Base-by-base conservation (phyloP, 2,113 vertebrate genomes). In the Sturnira hondurensis region DNA sequence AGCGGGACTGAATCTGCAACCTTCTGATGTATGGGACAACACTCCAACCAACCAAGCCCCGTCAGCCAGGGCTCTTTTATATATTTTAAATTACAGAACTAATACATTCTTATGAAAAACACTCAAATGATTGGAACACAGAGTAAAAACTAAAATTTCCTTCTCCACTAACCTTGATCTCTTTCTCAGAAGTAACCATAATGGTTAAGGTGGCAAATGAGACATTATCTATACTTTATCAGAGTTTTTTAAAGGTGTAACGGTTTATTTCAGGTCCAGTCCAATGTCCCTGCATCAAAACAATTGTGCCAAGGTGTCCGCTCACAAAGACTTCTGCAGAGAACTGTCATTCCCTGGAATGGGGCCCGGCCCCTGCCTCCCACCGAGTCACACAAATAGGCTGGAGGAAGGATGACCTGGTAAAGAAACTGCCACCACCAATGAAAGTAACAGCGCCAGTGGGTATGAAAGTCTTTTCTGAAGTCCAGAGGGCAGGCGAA, bases 11-110 rank as follows among this genome's bases (percentile, higher is more conserved):
- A 63, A 63, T 28, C 61, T 31, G 26, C 61, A 28, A 31, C 61
- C 4, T 63, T 61, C 28, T 61, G 58, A 11, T 28, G 11, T 61
- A 12, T 61, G 58, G 58, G 58, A 61, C 58, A 61, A 4, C 58
- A 61, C 24, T 61, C 58, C 58, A 61, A 28, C 58, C 24, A 61
- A 61, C 58, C 58, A 28, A 61, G 58, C 24, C 58, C 26, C 24
- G 13, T 28, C 4, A 9, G 56, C 24, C 3, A 58, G 56, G 24
- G 56, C 56, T 58, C 67, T 83, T 83, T 76, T 26, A 20, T n/a
- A n/a, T 36, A 73, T 91, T 74, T 65, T 90, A 58, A 84, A 78
- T 93, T 71, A 68, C 17, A 76, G 67, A 95, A 92, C 54, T 45
- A 81, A 89, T 56, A 82, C 2, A 65, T 38, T 81, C 52, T 81